Base-by-base conservation (phyloP, 92 coral and sea anemone genomes). In the Ricordea florida region DNA sequence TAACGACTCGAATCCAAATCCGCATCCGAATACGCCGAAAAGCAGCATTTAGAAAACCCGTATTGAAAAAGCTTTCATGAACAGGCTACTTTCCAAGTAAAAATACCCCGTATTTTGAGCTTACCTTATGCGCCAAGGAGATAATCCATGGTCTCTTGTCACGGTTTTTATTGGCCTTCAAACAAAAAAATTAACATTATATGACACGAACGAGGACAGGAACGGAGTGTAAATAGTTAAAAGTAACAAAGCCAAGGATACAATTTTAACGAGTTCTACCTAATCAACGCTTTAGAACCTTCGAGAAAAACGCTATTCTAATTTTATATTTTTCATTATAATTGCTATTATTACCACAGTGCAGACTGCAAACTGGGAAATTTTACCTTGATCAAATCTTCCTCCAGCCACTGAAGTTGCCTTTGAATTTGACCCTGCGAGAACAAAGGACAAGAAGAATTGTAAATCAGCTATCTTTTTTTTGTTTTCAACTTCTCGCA, bases 61-160 rank as follows among this genome's bases (percentile, higher is more conserved):
- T n/a, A n/a, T 2, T 3, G 34, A 2, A n/a, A 22, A 21, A 0
- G n/a, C n/a, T n/a, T n/a, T n/a, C n/a, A n/a, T n/a, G n/a, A n/a
- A n/a, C n/a, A n/a, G n/a, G n/a, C n/a, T n/a, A n/a, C n/a, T n/a
- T n/a, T n/a, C n/a, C n/a, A n/a, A n/a, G n/a, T n/a, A n/a, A n/a
- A n/a, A n/a, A n/a, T n/a, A n/a, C n/a, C n/a, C n/a, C n/a, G n/a
- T n/a, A 18, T 23, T 28, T 37, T 28, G 6, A 30, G 21, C 33
- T 46, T 73, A 90, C 97, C 93, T 91, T 91, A 29, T 91, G 97
- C n/a, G 97, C 92, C 29, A 91, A 67, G 5, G 97, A 88, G 4
- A 91, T 83, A 17, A 91, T 91, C 97, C 97, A 91, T 23, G 97
- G 97, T 7, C 89, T 89, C 66, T 70, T 79, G 57, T 91, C 88